phyloP scores from a whole-genome alignment of 1,140 invertebrate species.

The Schmidtea mediterranea region DNA sequence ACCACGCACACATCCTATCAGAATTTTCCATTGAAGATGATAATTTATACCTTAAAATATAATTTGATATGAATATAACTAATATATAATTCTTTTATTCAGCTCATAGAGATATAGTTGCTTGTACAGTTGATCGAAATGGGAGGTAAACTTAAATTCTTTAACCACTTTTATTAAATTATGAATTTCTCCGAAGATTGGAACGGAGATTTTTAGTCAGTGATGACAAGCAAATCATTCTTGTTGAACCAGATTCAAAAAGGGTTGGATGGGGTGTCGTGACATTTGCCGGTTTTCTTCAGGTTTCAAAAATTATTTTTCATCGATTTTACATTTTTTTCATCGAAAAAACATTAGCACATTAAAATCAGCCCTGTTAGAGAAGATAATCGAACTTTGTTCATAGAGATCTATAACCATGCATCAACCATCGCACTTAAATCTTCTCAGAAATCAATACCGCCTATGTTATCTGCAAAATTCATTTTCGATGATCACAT shows the following conservation, averaged over 20 bases:
- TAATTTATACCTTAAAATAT: too few relatives aligned
- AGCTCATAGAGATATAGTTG: conserved; percentile 89
- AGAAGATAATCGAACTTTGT: conserved; percentile 74
- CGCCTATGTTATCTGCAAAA: conserved; percentile 22
- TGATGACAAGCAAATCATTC: conserved; percentile 65
- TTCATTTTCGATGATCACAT: conserved; percentile 96
- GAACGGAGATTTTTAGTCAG: conserved; percentile 73
- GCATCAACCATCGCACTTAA: conserved; percentile 14
- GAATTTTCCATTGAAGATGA: conserved; percentile 7
- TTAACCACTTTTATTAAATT: not conserved
- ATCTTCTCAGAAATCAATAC: conserved; percentile 32
- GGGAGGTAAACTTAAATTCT: conserved; percentile 36
- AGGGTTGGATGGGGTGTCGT: conserved; percentile 81
- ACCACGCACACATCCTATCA: too few relatives aligned
- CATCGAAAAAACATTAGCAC: conserved; percentile 33
- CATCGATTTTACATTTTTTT: too few relatives aligned
- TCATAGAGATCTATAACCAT: conserved; percentile 68
- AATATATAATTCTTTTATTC: conserved; percentile 21
- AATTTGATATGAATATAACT: too few relatives aligned
- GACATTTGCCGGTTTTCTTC: conserved; percentile 48
- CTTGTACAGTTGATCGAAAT: conserved; percentile 63
- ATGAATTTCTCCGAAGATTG: conserved; percentile 32
- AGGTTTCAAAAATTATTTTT: conserved; percentile 17
- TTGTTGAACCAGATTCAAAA: conserved; percentile 76
- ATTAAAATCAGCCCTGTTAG: conserved; percentile 56